Conservation (phyloP, 2,113 vertebrate genomes). For the Spea bombifrons region DNA sequence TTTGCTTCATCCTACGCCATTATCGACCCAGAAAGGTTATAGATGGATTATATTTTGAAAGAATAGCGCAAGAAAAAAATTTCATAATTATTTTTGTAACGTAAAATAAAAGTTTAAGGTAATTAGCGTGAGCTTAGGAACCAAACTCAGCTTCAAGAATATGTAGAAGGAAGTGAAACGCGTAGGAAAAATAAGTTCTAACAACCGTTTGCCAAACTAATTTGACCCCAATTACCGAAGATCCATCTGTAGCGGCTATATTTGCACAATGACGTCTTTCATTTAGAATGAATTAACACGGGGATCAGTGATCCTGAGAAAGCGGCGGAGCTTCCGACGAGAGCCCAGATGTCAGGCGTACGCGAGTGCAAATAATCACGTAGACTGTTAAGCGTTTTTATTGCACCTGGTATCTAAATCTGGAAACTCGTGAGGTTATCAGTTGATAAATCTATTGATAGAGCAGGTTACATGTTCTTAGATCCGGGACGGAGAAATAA, state of each 20-base stretch:
- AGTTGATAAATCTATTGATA: too few species aligned
- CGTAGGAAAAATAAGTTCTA: not conserved
- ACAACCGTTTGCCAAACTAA: not conserved
- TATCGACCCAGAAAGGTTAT: too few species aligned
- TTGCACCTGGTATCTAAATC: conserved; percentile 3
- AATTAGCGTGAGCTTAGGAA: conserved; percentile 16
- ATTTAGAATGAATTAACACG: conserved; percentile 2
- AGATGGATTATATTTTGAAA: not conserved
- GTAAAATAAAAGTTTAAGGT: conserved; percentile 13
- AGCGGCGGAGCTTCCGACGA: not conserved
- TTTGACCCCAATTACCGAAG: conserved; percentile 24
- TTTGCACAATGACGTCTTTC: not conserved
- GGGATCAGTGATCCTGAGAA: not conserved
- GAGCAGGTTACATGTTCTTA: too few species aligned
- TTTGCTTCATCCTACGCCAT: too few species aligned
- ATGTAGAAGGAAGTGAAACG: not conserved
- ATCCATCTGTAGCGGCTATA: not conserved
- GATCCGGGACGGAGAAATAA: too few species aligned
- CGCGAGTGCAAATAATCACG: not conserved
- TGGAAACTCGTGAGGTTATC: not conserved
- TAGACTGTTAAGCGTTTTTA: not conserved
- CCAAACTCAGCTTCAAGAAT: not conserved
- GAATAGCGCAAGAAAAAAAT: not conserved
- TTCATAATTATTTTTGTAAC: conserved; percentile 14
- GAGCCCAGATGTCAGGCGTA: not conserved